Evolutionary conservation across 2,888 invertebrate genomes (phyloP), one percentile per base, ranked within the genome.

Genomic region (Drosophila tripunctata): DNA sequence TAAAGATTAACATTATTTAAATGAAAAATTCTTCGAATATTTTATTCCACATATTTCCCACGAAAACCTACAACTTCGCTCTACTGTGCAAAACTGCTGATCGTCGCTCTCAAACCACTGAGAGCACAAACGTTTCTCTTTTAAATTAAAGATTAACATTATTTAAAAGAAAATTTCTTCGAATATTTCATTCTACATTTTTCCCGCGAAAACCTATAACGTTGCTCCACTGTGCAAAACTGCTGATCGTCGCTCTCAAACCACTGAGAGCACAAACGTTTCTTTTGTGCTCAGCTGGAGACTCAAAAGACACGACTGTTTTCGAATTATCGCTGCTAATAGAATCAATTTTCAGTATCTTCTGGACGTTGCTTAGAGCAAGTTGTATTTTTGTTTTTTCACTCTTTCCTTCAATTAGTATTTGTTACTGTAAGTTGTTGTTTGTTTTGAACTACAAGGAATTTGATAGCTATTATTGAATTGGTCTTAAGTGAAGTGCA

Each of bases 391-490:
- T 12, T 33, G 4, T 14, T 24, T 10, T 48, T 14, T 14, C 10
- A 8, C 10, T 8, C 15, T 44, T 7, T 24, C 21, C 40, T 4
- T 50, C 31, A 51, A 67, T 60, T 41, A 43, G 47, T 14, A 35
- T 24, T 6, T 27, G 27, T 4, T 38, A 30, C 15, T 17, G 75
- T 68, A 24, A 60, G 75, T 70, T 43, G 15, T 48, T 54, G 40
- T 55, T 65, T 19, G 0, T 44, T 21, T 6, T 19, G 31, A 8
- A 31, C 5, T 8, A 4, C 14, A 44, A 19, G 10, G n/a, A 35
- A 63, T 15, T 36, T 36, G 30, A 52, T 67, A 43, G 8, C n/a
- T n/a, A n/a, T 51, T 47, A 47, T 74, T 67, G 15, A 51, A 58
- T 44, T 38, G 57, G 10, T 12, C 10, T 31, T n/a, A 58, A 47